Percentiles rank a stretch among this genome's conserved stretches.
Evolutionary conservation across 2,888 invertebrate species (phyloP).

Genomic region (Philonicus albiceps): DNA sequence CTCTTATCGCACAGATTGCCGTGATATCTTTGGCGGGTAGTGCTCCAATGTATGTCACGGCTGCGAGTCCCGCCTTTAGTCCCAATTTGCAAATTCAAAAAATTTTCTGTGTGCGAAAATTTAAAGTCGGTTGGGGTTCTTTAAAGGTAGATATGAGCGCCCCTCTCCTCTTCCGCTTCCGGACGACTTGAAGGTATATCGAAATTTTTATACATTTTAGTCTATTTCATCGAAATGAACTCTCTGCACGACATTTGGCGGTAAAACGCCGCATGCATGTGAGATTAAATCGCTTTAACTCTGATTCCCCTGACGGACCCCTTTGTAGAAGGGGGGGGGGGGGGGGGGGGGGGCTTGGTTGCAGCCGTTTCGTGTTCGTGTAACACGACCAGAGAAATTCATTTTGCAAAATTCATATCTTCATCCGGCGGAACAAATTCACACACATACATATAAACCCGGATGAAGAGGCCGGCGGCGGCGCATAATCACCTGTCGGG

Average conservation of each 20-base stretch:
- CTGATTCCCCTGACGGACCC: neutral
- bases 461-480: too few relatives aligned
- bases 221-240: neutral
- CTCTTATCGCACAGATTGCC: neutral
- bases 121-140: neutral
- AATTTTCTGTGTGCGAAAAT: neutral
- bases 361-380: neutral
- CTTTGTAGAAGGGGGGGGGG: neutral
- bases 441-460: too few relatives aligned
- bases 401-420: neutral
- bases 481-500: neutral
- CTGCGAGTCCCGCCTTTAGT: neutral
- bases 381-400: neutral
- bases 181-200: neutral
- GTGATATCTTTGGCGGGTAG: neutral
- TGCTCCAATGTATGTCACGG: neutral
- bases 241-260: neutral
- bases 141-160: neutral
- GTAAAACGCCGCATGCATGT: neutral
- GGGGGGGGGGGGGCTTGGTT: neutral
- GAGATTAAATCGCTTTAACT: neutral
- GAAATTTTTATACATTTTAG: slow-evolving; percentile 1
- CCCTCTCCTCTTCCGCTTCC: too few relatives aligned
- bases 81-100: neutral
- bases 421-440: neutral